Conservation (phyloP, 2,797 vertebrate species). For the Schizopygopsis pylzovi region DNA sequence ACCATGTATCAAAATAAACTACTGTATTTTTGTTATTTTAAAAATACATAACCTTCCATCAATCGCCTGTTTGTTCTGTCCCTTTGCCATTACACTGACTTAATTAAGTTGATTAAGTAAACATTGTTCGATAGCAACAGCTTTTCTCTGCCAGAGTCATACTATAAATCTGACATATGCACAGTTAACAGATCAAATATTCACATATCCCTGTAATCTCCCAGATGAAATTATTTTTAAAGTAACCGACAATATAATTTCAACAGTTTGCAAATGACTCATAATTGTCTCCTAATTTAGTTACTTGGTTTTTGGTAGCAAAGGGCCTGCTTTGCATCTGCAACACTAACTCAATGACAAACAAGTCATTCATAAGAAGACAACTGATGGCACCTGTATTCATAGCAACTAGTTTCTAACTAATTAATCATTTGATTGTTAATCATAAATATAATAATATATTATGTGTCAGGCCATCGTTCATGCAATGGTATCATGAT, state of each 20-base stretch:
- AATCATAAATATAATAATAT: conserved; percentile 1
- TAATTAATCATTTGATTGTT: background rate
- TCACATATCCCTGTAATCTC: background rate
- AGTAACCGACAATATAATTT: background rate
- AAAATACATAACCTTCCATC: background rate
- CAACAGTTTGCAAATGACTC: background rate
- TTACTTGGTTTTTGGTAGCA: background rate
- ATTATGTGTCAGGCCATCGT: background rate
- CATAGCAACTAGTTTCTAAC: background rate
- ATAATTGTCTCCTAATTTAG: background rate
- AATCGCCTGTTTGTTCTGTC: background rate
- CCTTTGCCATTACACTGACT: background rate
- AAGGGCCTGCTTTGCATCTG: background rate
- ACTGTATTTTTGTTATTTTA: too few species aligned
- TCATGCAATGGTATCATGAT: background rate
- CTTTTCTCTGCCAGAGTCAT: background rate
- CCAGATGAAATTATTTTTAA: background rate
- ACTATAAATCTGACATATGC: background rate
- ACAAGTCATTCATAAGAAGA: background rate
- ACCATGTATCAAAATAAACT: too few species aligned
- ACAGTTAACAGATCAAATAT: background rate
- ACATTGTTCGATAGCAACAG: background rate
- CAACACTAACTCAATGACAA: background rate
- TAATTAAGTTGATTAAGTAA: background rate
- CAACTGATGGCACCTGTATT: background rate